Percentiles rank a stretch among this genome's conserved stretches.
Conservation (phyloP, 2,113 vertebrate species). For the Trachemys scripta region DNA sequence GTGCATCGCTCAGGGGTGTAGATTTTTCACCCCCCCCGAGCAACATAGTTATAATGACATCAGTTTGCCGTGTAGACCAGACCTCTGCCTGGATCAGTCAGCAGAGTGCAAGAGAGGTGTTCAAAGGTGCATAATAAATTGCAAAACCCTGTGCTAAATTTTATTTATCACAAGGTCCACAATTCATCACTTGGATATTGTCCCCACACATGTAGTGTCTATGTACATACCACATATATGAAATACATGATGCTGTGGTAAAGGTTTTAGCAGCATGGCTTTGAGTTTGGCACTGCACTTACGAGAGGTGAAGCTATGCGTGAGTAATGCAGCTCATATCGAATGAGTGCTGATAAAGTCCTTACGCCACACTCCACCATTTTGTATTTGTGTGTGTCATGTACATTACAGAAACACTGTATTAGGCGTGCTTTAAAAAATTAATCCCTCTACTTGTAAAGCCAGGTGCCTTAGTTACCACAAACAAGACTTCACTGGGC, state of each 20-base stretch:
- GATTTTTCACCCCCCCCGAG: neutral
- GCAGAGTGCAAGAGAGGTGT: neutral
- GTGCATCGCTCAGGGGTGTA: neutral
- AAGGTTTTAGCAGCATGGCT: neutral
- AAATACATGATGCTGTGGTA: neutral
- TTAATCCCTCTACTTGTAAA: neutral
- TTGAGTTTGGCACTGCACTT: neutral
- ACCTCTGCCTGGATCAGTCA: neutral
- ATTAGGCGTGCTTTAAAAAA: neutral
- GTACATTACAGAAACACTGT: neutral
- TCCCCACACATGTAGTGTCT: neutral
- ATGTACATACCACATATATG: neutral
- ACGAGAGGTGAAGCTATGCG: neutral
- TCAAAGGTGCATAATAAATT: neutral
- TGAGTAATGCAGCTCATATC: neutral
- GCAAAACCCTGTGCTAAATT: neutral
- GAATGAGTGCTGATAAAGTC: neutral
- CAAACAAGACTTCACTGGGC: neutral
- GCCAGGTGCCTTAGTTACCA: neutral
- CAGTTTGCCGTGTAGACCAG: neutral
- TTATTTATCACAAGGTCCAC: neutral
- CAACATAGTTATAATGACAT: neutral
- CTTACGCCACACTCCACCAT: neutral
- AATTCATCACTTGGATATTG: neutral
- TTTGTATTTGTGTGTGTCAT: neutral